Evolutionary conservation across 2,797 vertebrate genomes (phyloP).

Genomic region (Vultur gryphus): DNA sequence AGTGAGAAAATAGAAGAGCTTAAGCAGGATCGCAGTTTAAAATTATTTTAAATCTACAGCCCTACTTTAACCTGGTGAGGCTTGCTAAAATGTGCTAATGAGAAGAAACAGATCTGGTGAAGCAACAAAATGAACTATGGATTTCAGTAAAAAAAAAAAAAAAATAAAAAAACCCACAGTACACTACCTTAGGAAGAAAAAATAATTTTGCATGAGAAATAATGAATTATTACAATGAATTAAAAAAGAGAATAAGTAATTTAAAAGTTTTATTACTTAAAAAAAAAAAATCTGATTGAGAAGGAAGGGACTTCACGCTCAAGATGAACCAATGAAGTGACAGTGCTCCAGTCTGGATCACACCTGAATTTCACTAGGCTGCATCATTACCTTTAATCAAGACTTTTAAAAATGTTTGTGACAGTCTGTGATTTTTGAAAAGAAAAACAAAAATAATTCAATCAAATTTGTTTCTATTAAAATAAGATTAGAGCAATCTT

Average conservation of each 20-base stretch:
- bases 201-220: not conserved
- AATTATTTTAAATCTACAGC: not conserved
- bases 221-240: not conserved
- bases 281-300: not conserved
- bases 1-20: conserved; percentile 17
- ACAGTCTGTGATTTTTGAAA: not conserved
- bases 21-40: not conserved
- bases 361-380: not conserved
- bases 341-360: not conserved
- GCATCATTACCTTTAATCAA: not conserved
- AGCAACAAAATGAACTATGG: not conserved
- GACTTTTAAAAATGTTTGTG: not conserved
- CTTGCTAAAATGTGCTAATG: not conserved
- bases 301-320: not conserved
- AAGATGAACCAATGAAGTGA: not conserved
- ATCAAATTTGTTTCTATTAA: not conserved
- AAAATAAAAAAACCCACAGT: not conserved
- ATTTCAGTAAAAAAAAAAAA: not conserved
- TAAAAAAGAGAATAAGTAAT: not conserved
- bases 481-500: not conserved
- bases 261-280: not conserved
- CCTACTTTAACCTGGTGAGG: not conserved
- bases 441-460: not conserved
- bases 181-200: not conserved
- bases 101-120: not conserved